Base-by-base conservation (phyloP, 2,113 vertebrate species). In the Periophthalmodon schlosseri region DNA sequence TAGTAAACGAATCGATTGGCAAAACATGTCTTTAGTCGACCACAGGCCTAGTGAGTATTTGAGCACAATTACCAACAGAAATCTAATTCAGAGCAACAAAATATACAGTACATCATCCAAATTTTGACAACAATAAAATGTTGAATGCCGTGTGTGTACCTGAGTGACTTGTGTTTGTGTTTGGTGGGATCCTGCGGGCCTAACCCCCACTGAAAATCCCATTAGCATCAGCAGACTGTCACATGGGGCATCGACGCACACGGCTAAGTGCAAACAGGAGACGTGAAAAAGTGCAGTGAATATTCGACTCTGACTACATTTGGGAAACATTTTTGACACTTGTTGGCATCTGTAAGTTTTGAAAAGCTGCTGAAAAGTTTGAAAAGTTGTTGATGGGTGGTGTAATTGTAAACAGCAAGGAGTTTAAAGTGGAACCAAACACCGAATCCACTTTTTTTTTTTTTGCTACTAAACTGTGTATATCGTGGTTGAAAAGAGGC, bases 171-270 rank as follows among this genome's bases (percentile, higher is more conserved):
- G 73, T 66, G 24, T 72, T 33, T 77, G 78, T 70, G 61, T 72
- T 52, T 65, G 66, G 79, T 64, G 73, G 52, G 73, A 67, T 77
- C 75, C 78, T 77, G 68, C 81, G 74, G 79, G 77, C 81, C 80
- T 58, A 60, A 75, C 63, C 57, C 82, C 80, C 49, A 75, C 77
- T 77, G 79, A 79, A 87, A 79, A 86, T 71, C 77, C 83, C 77
- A 84, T 90, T 87, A 82, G 70, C 79, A 78, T 83, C 77, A 84
- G 83, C 84, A 78, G 78, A 86, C 77, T 83, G 83, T 83, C 81
- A 79, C 79, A 79, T 85, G 82, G 82, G 70, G 86, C 84, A 78
- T 77, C 79, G 82, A 84, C 81, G 76, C 83, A 84, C 79, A 78
- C 77, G 80, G 77, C 80, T 81, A 82, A 86, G 76, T 84, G 82